Percentiles rank a stretch among this genome's conserved stretches.
Conservation (phyloP, 2,888 invertebrate genomes). For the Drosophila recens region DNA sequence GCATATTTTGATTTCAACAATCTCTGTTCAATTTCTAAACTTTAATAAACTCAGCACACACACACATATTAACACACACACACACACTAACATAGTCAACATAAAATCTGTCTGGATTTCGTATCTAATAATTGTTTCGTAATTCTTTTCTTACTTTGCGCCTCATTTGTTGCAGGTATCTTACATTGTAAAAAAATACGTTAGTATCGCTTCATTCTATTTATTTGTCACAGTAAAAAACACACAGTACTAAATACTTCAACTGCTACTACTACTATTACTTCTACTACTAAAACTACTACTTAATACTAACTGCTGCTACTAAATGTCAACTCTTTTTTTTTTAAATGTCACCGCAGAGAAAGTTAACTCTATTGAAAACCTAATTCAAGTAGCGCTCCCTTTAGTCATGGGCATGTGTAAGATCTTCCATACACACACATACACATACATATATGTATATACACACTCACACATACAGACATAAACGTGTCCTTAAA, state of each 20-base stretch:
- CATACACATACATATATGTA: slow-evolving; percentile 10
- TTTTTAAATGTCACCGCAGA: slow-evolving; percentile 39
- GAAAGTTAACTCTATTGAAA: slow-evolving; percentile 19
- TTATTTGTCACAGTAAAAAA: slow-evolving; percentile 43
- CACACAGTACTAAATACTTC: slow-evolving; percentile 38
- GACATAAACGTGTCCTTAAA: slow-evolving; percentile 52
- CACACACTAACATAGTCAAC: slow-evolving; percentile 39
- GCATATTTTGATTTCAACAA: not conserved
- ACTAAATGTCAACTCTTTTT: slow-evolving; percentile 37
- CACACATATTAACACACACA: slow-evolving; percentile 5
- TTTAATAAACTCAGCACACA: not conserved
- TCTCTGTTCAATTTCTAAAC: not conserved
- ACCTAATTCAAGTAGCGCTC: slow-evolving; percentile 45
- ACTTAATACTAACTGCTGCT: slow-evolving; percentile 29
- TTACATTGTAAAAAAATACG: slow-evolving; percentile 84
- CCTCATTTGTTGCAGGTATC: slow-evolving; percentile 82
- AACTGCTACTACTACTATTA: slow-evolving; percentile 24
- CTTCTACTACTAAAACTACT: slow-evolving; percentile 24
- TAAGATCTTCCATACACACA: slow-evolving; percentile 50
- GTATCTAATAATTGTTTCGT: slow-evolving; percentile 76
- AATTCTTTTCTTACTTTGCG: slow-evolving; percentile 79
- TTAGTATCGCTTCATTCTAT: slow-evolving; percentile 81
- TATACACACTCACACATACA: slow-evolving; percentile 41
- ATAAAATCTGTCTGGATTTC: slow-evolving; percentile 64
- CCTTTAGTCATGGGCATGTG: slow-evolving; percentile 61